These are phyloP conservation scores for Taphrorychus bicolor DNA, from an alignment of 2,888 invertebrate species.

Conservation along the genomic window DNA sequence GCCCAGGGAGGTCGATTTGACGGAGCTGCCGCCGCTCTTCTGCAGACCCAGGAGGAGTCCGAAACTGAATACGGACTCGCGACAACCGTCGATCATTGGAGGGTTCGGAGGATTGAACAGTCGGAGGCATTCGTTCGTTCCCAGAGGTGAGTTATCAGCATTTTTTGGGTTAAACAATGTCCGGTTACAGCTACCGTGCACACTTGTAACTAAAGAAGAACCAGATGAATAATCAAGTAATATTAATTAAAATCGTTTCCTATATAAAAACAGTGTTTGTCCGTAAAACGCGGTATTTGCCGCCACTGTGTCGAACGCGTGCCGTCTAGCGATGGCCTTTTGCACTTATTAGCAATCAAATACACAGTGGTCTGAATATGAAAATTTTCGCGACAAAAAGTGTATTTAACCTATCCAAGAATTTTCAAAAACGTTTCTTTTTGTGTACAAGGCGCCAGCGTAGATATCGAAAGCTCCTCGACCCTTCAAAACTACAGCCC, in stretches of 20 bases:
- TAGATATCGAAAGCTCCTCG: constrained; percentile 65
- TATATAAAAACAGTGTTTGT: too few species aligned
- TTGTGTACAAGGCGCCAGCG: constrained; percentile 58
- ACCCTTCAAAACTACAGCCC: constrained; percentile 65
- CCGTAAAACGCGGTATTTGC: too few species aligned
- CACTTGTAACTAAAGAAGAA: neutral
- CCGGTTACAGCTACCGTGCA: too few species aligned
- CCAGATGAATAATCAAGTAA: too few species aligned
- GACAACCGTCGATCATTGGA: constrained; percentile 78
- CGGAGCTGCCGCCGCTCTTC: constrained; percentile 80
- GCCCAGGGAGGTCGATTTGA: constrained; percentile 73
- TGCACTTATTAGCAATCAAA: too few species aligned
- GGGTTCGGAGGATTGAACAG: constrained; percentile 59
- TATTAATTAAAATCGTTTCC: too few species aligned
- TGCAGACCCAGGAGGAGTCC: constrained; percentile 84
- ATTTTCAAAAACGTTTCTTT: neutral
- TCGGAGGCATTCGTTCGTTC: constrained; percentile 72
- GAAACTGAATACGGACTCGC: constrained; percentile 76
- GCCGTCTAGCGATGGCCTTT: too few species aligned
- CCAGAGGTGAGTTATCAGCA: constrained; percentile 60
- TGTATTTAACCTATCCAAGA: too few species aligned
- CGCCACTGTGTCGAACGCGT: too few species aligned
- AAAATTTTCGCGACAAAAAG: too few species aligned
- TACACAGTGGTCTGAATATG: too few species aligned
- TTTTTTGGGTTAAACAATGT: too few species aligned